Percentiles rank a stretch among this genome's conserved stretches.
Evolutionary conservation across 2,888 invertebrate genomes (phyloP).

Genomic region (Cosmorhoe ocellata): DNA sequence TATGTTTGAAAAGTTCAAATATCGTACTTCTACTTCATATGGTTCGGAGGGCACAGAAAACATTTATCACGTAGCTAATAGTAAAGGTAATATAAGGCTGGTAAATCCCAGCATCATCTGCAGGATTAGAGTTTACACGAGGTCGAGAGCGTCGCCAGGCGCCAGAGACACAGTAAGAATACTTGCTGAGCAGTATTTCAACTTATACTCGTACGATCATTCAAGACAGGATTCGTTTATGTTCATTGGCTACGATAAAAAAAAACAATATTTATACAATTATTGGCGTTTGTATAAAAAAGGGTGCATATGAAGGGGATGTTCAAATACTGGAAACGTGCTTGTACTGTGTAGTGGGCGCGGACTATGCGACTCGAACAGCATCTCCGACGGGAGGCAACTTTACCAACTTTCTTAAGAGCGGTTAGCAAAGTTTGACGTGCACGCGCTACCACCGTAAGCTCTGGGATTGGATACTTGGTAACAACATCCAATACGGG

Average conservation of each 20-base stretch:
- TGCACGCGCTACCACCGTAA: conserved; percentile 75
- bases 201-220: neutral
- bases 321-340: conserved; percentile 6
- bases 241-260: too few species aligned
- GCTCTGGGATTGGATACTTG: conserved; percentile 75
- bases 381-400: conserved; percentile 73
- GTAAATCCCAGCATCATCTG: conserved; percentile 77
- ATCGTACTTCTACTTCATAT: conserved; percentile 9
- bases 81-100: conserved; percentile 70
- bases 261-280: too few species aligned
- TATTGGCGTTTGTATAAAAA: too few species aligned
- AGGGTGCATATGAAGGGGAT: neutral
- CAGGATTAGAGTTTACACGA: conserved; percentile 78
- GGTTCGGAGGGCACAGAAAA: conserved; percentile 33
- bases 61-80: conserved; percentile 68
- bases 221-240: neutral
- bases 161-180: conserved; percentile 44
- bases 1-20: conserved; percentile 9
- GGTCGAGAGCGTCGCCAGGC: conserved; percentile 60
- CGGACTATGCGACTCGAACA: conserved; percentile 43
- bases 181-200: conserved; percentile 6
- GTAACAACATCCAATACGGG: conserved; percentile 68
- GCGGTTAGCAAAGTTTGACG: conserved; percentile 79
- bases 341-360: conserved; percentile 32
- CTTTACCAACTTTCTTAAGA: conserved; percentile 78